A percentile compares a stretch with the other conserved stretches of the same genome.
Conservation (phyloP, 2,888 invertebrate genomes). For the Amblyteles armatorius region DNA sequence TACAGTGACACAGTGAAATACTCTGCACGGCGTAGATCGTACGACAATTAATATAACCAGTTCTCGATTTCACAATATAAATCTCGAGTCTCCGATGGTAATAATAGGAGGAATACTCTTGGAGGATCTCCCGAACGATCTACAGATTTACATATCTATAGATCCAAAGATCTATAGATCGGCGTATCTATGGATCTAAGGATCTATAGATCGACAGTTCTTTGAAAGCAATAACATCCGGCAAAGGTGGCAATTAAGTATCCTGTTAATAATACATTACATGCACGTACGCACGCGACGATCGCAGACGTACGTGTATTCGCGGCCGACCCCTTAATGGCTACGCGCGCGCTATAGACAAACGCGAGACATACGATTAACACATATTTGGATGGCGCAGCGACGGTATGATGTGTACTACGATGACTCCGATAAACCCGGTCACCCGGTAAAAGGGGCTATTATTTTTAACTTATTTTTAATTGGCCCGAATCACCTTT, state of each 20-base stretch:
- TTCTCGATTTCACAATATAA: constrained; percentile 12
- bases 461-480: neutral
- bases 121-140: constrained; percentile 19
- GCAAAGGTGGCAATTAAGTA: constrained; percentile 46
- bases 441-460: constrained; percentile 12
- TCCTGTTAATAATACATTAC: constrained; percentile 67
- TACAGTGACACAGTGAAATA: constrained; percentile 19
- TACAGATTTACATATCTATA: neutral
- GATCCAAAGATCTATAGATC: neutral
- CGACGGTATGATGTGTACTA: constrained; percentile 38
- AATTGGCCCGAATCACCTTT: neutral
- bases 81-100: neutral
- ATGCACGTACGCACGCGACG: constrained; percentile 60
- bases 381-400: constrained; percentile 26
- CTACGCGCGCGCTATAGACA: neutral
- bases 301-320: constrained; percentile 49
- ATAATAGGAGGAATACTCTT: neutral
- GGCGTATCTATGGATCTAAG: neutral
- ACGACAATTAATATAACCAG: constrained; percentile 19
- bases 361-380: constrained; percentile 6
- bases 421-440: constrained; percentile 41
- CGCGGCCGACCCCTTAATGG: constrained; percentile 30
- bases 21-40: neutral
- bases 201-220: constrained; percentile 21
- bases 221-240: constrained; percentile 54